Evolutionary conservation across 2,113 vertebrate species (phyloP).

Genomic region (Cephalophus harveyi): DNA sequence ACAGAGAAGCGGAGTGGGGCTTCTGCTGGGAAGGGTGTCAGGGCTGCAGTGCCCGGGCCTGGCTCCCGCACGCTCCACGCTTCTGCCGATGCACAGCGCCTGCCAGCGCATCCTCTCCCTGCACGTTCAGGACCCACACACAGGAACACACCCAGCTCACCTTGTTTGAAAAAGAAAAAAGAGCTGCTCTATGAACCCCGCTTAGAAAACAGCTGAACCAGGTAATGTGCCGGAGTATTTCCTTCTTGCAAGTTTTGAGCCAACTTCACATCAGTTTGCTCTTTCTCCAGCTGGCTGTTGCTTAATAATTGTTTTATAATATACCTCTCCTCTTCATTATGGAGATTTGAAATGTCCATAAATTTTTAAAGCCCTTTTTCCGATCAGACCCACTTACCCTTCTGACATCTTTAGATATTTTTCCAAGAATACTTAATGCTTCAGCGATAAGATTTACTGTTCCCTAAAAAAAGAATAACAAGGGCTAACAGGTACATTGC

Average conservation of each 20-base stretch:
- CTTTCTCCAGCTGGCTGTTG: neutral
- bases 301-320: constrained; percentile 7
- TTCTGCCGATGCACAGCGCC: fast-evolving
- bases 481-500: neutral
- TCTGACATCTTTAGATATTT: constrained; percentile 9
- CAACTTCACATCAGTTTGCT: neutral
- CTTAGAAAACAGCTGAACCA: neutral
- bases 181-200: neutral
- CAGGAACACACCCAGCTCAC: fast-evolving
- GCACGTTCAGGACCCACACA: too few relatives aligned
- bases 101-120: neutral
- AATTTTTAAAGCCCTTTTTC: neutral
- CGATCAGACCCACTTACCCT: neutral
- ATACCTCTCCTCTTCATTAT: neutral
- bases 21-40: neutral
- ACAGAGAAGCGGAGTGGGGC: fast-evolving
- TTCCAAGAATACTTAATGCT: constrained; percentile 20
- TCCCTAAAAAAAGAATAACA: constrained; percentile 18
- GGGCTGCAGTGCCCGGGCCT: neutral
- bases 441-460: constrained; percentile 4
- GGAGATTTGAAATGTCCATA: constrained; percentile 28
- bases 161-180: neutral
- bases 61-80: fast-evolving
- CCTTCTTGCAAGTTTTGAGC: neutral
- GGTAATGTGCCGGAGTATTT: neutral